A percentile compares a stretch with the other conserved stretches of the same genome.
phyloP scores from a whole-genome alignment of 2,888 invertebrate species.

The Clanis bilineata region DNA sequence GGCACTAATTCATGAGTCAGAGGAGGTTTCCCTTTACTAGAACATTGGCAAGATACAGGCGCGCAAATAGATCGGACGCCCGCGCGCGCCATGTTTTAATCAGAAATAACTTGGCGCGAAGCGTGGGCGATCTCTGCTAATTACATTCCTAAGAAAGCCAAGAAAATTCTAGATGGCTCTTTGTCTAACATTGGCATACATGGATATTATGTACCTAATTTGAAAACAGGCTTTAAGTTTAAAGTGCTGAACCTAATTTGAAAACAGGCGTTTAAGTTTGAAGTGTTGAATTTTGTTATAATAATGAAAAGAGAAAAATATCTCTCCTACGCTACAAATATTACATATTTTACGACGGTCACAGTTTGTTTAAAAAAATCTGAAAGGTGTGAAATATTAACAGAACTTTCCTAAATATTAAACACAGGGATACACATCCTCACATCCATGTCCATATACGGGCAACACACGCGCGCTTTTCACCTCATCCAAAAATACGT shows the following conservation, averaged over 20 bases:
- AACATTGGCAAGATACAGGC: neutral
- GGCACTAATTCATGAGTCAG: neutral
- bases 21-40: conserved; percentile 6
- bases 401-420: neutral
- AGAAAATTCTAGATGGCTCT: neutral
- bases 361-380: no score
- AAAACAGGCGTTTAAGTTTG: no score
- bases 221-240: no score
- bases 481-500: neutral
- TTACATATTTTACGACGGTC: no score
- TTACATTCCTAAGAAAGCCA: neutral
- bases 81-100: neutral
- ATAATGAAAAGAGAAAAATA: no score
- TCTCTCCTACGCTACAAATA: no score
- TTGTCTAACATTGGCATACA: neutral
- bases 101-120: neutral
- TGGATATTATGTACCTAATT: no score
- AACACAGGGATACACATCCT: no score
- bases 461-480: neutral
- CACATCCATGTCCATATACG: neutral
- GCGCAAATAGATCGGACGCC: neutral
- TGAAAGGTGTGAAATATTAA: no score
- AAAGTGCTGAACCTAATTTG: no score
- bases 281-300: no score
- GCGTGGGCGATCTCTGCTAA: neutral